A percentile compares a stretch with the other conserved stretches of the same genome.
These are phyloP conservation scores for Hydrophis major DNA, from an alignment of 2,797 vertebrate species.

Conservation along the genomic window DNA sequence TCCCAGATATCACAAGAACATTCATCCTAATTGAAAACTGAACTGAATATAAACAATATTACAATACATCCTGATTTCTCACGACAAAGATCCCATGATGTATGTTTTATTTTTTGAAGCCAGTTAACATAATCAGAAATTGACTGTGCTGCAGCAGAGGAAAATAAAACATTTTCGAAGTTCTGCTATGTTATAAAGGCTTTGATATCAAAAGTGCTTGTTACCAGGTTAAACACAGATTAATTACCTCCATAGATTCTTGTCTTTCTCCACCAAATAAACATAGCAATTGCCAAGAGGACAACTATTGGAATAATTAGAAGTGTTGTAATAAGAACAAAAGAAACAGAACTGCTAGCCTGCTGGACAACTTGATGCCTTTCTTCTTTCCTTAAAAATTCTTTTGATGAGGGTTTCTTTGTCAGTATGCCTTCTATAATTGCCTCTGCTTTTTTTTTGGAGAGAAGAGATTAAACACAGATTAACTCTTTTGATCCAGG, in stretches of 20 bases:
- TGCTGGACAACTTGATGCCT: slow-evolving; percentile 69
- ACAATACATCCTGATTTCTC: neutral
- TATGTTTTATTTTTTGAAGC: neutral
- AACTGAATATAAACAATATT: neutral
- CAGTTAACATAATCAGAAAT: neutral
- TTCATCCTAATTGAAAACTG: neutral
- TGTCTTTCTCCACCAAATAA: slow-evolving; percentile 88
- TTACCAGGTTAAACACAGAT: slow-evolving; percentile 22
- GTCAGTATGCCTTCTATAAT: slow-evolving; percentile 80
- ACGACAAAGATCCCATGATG: neutral
- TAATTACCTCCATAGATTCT: slow-evolving; percentile 77
- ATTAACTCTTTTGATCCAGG: slow-evolving; percentile 50
- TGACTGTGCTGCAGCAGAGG: neutral
- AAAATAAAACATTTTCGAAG: neutral
- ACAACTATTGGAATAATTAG: slow-evolving; percentile 85
- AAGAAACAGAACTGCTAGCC: slow-evolving; percentile 73
- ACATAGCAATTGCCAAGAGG: slow-evolving; percentile 81
- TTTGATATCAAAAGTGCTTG: slow-evolving; percentile 27
- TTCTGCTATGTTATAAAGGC: rapidly evolving
- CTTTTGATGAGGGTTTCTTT: slow-evolving; percentile 70
- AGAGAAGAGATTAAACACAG: slow-evolving; percentile 64
- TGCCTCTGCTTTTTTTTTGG: slow-evolving; percentile 81
- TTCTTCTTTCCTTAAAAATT: slow-evolving; percentile 68
- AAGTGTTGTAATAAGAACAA: slow-evolving; percentile 85
- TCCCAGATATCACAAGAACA: neutral